phyloP scores from a whole-genome alignment of 2,888 invertebrate genomes.

The Diploptera punctata region DNA sequence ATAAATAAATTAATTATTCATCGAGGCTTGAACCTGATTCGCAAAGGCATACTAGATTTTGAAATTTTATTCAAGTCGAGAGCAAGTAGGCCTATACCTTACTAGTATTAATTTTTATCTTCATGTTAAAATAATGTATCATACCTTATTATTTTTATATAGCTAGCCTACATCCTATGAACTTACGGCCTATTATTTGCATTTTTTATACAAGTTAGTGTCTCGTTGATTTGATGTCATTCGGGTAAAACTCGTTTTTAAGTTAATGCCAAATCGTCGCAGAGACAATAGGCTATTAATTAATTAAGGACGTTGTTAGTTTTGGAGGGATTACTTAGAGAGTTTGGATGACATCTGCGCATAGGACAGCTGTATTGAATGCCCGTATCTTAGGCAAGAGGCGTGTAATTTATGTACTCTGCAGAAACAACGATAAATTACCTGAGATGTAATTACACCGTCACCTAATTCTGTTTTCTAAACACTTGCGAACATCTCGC shows the following conservation, averaged over 20 bases:
- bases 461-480: neutral
- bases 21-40: too few species aligned
- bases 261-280: neutral
- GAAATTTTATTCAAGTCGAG: too few species aligned
- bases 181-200: too few species aligned
- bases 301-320: neutral
- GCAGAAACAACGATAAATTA: neutral
- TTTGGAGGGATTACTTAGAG: neutral
- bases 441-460: neutral
- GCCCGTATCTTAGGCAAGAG: neutral
- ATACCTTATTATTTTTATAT: too few species aligned
- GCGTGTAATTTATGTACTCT: neutral
- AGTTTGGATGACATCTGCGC: neutral
- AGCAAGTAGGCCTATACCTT: too few species aligned
- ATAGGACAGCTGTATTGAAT: neutral
- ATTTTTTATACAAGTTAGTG: too few species aligned
- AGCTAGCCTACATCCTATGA: too few species aligned
- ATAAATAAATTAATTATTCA: too few species aligned
- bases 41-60: too few species aligned
- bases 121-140: too few species aligned
- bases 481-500: neutral
- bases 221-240: too few species aligned
- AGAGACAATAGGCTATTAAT: neutral
- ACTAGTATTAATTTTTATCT: too few species aligned
- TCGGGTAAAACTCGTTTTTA: neutral